Conservation (phyloP, 1,140 invertebrate genomes). For the Sminthurides bifidus region DNA sequence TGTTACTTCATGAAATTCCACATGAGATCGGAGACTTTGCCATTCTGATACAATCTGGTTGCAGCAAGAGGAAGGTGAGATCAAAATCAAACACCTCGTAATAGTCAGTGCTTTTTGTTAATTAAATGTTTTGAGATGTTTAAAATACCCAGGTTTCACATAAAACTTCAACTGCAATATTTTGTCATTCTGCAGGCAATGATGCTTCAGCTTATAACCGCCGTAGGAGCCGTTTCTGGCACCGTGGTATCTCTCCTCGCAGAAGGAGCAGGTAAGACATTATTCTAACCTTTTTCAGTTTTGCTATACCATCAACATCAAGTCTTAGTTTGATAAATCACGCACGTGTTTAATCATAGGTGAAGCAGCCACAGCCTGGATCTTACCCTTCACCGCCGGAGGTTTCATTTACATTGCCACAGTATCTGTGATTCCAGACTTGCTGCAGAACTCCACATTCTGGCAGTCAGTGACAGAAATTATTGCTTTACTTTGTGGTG, state of each 20-base stretch:
- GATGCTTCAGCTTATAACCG: conserved; percentile 79
- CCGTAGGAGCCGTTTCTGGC: conserved; percentile 83
- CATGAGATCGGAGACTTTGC: conserved; percentile 99
- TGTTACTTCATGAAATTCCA: conserved; percentile 90
- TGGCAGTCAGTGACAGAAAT: conserved; percentile 79
- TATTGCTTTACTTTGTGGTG: conserved; percentile 63
- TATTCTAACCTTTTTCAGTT: too few relatives aligned
- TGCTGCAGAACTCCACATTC: conserved; percentile 70
- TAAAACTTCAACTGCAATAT: neutral
- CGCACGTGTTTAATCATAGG: too few relatives aligned
- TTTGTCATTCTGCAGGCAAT: conserved; percentile 54
- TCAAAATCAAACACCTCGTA: neutral
- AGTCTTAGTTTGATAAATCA: too few relatives aligned
- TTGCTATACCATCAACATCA: too few relatives aligned
- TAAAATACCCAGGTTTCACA: too few relatives aligned
- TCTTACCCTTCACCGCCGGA: conserved; percentile 91
- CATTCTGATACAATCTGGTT: conserved; percentile 87
- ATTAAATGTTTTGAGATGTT: neutral
- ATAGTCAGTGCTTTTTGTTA: conserved; percentile 1
- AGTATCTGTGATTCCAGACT: conserved; percentile 89
- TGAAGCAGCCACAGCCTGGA: conserved; percentile 64
- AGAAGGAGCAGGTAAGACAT: conserved; percentile 48
- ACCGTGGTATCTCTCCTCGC: conserved; percentile 73
- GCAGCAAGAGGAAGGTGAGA: conserved; percentile 63
- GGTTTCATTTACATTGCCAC: conserved; percentile 98